These are phyloP conservation scores for Lathronympha strigana DNA, from an alignment of 2,888 invertebrate genomes.

Conservation along the genomic window DNA sequence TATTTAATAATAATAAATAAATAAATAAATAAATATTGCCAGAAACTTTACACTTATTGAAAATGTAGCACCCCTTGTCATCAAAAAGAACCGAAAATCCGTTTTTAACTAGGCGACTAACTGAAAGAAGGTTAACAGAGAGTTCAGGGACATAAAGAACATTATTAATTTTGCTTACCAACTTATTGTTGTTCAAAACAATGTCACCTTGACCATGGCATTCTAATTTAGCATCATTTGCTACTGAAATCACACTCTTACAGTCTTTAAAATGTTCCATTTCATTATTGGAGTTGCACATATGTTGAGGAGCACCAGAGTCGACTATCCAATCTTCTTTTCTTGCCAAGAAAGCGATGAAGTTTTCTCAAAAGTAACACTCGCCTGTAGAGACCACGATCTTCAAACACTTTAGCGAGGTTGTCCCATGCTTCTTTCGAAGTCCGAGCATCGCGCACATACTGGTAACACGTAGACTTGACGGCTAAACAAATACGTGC, in stretches of 20 bases:
- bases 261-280: constrained; percentile 7
- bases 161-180: background rate
- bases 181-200: background rate
- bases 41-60: background rate
- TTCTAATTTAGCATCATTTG: constrained; percentile 3
- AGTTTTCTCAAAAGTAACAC: background rate
- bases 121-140: background rate
- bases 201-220: background rate
- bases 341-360: background rate
- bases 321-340: constrained; percentile 38
- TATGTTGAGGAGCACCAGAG: background rate
- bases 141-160: constrained; percentile 7
- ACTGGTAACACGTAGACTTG: background rate
- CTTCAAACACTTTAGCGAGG: constrained; percentile 6
- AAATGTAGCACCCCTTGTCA: background rate
- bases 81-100: background rate
- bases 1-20: no score
- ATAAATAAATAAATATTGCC: no score
- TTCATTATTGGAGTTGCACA: background rate
- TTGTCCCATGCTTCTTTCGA: constrained; percentile 11
- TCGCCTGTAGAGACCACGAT: constrained; percentile 2
- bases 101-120: background rate
- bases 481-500: background rate
- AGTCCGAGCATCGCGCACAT: background rate
- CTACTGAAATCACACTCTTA: constrained; percentile 1